Percentiles rank a stretch among this genome's conserved stretches.
Conservation (phyloP, 1,140 invertebrate genomes). For the honey bee (Apis mellifera) region DNA sequence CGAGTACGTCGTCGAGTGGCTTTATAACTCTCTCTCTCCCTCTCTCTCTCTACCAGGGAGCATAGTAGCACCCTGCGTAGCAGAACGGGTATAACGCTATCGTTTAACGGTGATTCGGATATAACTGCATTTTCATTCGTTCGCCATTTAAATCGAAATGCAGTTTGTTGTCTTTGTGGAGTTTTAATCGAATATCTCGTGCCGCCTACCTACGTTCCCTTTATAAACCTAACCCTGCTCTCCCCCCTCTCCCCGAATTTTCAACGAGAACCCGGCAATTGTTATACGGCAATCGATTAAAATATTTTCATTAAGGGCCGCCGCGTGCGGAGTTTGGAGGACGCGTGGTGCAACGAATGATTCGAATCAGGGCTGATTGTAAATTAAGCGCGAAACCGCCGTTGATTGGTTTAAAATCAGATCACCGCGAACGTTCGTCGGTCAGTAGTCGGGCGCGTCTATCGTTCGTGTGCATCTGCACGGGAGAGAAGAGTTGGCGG, state of each 20-base stretch:
- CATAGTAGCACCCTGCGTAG: not conserved
- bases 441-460: conserved; percentile 66
- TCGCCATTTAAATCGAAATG: conserved; percentile 47
- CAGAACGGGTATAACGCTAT: conserved; percentile 3
- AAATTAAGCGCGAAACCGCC: conserved; percentile 80
- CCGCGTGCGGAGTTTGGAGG: conserved; percentile 33
- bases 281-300: conserved; percentile 60
- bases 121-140: conserved; percentile 29
- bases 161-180: conserved; percentile 43
- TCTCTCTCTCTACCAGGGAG: not conserved
- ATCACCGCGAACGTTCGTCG: conserved; percentile 72
- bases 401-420: conserved; percentile 81
- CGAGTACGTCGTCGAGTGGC: conserved; percentile 12
- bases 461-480: conserved; percentile 59
- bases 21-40: too few relatives aligned
- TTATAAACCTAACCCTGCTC: conserved; percentile 42
- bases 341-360: conserved; percentile 57
- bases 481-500: conserved; percentile 42
- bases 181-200: conserved; percentile 38
- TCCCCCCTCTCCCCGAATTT: conserved; percentile 28
- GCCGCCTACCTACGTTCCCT: not conserved
- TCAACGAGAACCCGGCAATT: conserved; percentile 33
- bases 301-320: conserved; percentile 60
- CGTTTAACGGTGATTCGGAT: conserved; percentile 24
- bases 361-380: conserved; percentile 75